phyloP scores from a whole-genome alignment of 2,113 vertebrate genomes.

The Trinectes maculatus region DNA sequence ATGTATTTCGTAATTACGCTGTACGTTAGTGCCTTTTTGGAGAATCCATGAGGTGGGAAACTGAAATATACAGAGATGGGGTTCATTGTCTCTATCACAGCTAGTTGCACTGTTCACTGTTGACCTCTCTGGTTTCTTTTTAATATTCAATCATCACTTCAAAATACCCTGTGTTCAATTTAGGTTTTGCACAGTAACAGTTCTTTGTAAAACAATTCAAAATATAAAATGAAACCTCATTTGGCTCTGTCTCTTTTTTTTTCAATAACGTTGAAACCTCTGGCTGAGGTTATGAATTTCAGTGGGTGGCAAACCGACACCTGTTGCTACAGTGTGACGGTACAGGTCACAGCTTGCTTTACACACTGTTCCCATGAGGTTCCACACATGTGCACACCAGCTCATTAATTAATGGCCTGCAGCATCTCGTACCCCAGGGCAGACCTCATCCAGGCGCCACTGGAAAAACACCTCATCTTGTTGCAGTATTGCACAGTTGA shows the following conservation, averaged over 20 bases:
- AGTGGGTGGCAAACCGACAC: neutral
- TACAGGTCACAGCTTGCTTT: constrained; percentile 79
- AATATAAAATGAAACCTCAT: neutral
- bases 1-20: too few species aligned
- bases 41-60: too few species aligned
- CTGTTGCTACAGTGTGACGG: constrained; percentile 21
- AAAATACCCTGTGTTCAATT: neutral
- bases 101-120: neutral
- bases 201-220: constrained; percentile 27
- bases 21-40: too few species aligned
- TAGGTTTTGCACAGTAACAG: neutral
- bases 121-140: neutral
- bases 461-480: constrained; percentile 35
- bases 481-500: neutral
- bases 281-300: neutral
- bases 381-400: constrained; percentile 2
- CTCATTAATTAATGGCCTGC: constrained; percentile 72
- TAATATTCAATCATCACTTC: neutral
- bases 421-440: constrained; percentile 27
- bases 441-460: constrained; percentile 21
- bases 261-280: neutral
- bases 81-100: neutral
- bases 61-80: too few species aligned
- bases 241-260: neutral
- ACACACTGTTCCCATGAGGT: constrained; percentile 62